Evolutionary conservation across 2,797 vertebrate genomes (phyloP), one percentile per base, ranked within the genome.

Genomic region (Graptemys geographica): DNA sequence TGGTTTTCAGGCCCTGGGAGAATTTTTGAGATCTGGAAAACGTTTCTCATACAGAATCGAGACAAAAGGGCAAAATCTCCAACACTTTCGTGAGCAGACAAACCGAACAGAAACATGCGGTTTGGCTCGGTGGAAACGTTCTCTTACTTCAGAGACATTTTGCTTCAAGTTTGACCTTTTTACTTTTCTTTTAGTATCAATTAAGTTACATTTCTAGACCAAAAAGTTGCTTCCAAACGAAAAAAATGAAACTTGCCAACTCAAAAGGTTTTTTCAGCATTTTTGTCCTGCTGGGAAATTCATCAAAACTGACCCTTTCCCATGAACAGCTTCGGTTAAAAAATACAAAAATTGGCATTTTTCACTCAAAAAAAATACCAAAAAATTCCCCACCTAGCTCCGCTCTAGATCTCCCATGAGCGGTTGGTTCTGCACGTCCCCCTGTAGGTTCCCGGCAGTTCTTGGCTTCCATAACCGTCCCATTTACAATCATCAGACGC

Each of bases 291-390:
- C 10, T 23, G 9, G 69, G 37, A 72, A 72, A 41, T 41, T 11
- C 37, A 41, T 21, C 69, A 25, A 37, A 69, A 69, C 2, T 5
- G 37, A 23, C 10, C 19, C 69, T 41, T 21, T 69, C 65, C 65
- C 2, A 2, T 2, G 2, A 23, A 19, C 10, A 19, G n/a, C 19
- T 72, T 72, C 10, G 1, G n/a, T 23, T 72, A 5, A 3, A 18
- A 37, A 8, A 10, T 19, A n/a, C 4, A 49, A 11, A 49, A 12
- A 12, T 65, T 8, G 5, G 18, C 62, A 57, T 57, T 55, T 55
- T 55, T 55, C 53, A 55, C 21, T 28, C 25, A 6, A 1, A 13
- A 6, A 13, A 57, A 57, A 57, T 28, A 28, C 11, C 25, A 5
- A 28, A 28, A 12, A 57, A 57, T 57, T 57, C 56, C 27, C 27